Percentiles rank a stretch among this genome's conserved stretches.
These are phyloP conservation scores for Oplegnathus fasciatus DNA, from an alignment of 2,113 vertebrate genomes.

Conservation along the genomic window DNA sequence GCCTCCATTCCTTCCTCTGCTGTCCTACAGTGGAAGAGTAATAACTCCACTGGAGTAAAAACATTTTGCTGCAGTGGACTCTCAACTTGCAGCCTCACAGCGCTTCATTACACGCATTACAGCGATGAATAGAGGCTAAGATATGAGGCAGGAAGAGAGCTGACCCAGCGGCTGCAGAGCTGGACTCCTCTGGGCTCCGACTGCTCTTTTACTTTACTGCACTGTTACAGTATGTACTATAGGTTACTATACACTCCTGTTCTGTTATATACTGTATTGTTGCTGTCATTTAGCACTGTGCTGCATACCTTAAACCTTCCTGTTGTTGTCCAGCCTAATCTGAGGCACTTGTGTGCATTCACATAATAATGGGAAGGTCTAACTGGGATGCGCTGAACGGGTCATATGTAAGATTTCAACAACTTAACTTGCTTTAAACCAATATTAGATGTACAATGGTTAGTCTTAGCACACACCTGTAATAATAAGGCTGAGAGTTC, in stretches of 20 bases:
- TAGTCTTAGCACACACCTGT: too few relatives aligned
- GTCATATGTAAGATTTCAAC: not conserved
- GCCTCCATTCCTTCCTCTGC: constrained; percentile 68
- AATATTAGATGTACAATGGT: not conserved
- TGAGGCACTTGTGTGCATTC: not conserved
- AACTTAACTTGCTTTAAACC: not conserved
- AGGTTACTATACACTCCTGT: not conserved
- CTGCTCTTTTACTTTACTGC: constrained; percentile 28
- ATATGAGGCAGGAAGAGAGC: constrained; percentile 52
- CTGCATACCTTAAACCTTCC: not conserved
- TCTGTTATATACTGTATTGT: not conserved
- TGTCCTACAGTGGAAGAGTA: constrained; percentile 71
- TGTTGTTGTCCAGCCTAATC: not conserved
- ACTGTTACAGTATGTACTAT: not conserved
- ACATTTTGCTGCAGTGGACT: constrained; percentile 80
- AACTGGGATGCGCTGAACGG: not conserved
- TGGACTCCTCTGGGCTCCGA: constrained; percentile 13
- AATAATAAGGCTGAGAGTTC: not conserved
- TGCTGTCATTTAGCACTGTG: constrained; percentile 21
- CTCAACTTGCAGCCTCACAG: constrained; percentile 60
- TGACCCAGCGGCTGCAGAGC: constrained; percentile 52
- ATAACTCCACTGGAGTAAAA: constrained; percentile 77
- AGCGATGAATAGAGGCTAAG: constrained; percentile 61
- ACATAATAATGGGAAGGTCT: not conserved
- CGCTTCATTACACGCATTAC: constrained; percentile 78